Base-by-base conservation (phyloP, 2,113 vertebrate genomes). In the Brevimyrus niger region DNA sequence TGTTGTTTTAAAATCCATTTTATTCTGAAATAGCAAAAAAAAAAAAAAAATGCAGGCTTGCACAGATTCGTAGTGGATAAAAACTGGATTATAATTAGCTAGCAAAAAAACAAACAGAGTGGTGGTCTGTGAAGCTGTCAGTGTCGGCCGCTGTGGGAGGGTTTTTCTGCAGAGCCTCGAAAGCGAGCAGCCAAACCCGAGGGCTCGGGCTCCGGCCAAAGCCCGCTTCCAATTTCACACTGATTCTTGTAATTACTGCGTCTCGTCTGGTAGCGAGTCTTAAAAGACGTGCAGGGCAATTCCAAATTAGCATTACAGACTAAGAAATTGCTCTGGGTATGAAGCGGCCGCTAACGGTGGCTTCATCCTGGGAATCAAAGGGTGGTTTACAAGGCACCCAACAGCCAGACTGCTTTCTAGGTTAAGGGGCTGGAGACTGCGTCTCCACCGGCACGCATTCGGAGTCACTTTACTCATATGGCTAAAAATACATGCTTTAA, bases 401-500 rank as follows among this genome's bases (percentile, higher is more conserved):
- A 91, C 86, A 86, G 89, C 76, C 86, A 91, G 86, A 84, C 88
- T 87, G 90, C 31, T 91, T 65, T 58, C 88, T 2, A 0, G 89
- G 89, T 55, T 69, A 69, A 83, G 86, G 73, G 35, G 46, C 69
- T 88, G 89, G 89, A 76, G 87, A 91, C 89, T 89, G 86, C 8
- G 47, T 87, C 61, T 90, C 47, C 55, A n/a, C 73, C 86, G 89
- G 82, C 89, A 69, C 92, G 94, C 94, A 94, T 93, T 17, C 76
- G 61, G 31, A 58, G 76, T 50, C 86, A 58, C 11, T 87, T 89
- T 87, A 87, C 85, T 50, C 23, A 87, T n/a, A 51, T 31, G 61
- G 92, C 94, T 95, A 94, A 95, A 96, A 95, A 96, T 95, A 96
- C 94, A 92, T 91, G 94, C 92, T 95, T 94, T 94, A 93, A 93